Percentiles rank a stretch among this genome's conserved stretches.
Evolutionary conservation across 92 coral and sea anemone species (phyloP).

Genomic region (Scolanthus callimorphus): DNA sequence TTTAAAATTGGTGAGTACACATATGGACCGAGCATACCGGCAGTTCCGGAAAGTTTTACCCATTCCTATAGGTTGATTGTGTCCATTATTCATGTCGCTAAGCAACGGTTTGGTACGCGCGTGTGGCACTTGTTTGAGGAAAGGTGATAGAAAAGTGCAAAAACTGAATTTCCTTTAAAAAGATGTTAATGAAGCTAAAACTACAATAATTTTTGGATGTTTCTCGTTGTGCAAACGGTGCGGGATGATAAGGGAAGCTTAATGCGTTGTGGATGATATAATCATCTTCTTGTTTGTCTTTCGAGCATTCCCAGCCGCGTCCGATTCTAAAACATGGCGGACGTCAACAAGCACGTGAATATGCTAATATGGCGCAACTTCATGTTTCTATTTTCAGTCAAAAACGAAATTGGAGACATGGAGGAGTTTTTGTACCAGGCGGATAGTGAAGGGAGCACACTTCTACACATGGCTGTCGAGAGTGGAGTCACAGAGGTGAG

Average conservation of each 20-base stretch:
- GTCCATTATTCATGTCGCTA: too few relatives aligned
- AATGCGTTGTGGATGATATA: constrained; percentile 31
- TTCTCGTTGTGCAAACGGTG: too few relatives aligned
- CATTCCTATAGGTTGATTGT: too few relatives aligned
- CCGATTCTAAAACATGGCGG: too few relatives aligned
- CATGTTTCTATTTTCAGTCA: constrained; percentile 9
- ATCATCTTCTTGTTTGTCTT: constrained; percentile 8
- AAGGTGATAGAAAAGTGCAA: too few relatives aligned
- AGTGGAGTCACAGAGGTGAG: constrained; percentile 39
- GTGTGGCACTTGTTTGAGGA: too few relatives aligned
- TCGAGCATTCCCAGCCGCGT: constrained; percentile 35
- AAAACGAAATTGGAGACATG: constrained; percentile 19
- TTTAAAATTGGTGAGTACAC: constrained; percentile 40
- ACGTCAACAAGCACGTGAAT: constrained; percentile 34
- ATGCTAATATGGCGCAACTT: neutral
- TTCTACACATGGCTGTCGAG: constrained; percentile 68
- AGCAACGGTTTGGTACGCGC: too few relatives aligned
- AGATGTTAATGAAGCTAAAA: too few relatives aligned
- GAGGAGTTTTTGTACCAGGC: constrained; percentile 30
- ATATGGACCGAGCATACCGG: too few relatives aligned
- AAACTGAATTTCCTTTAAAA: too few relatives aligned
- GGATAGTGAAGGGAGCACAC: constrained; percentile 51
- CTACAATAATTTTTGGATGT: too few relatives aligned
- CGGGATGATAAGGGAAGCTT: neutral
- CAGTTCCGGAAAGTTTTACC: too few relatives aligned